phyloP scores from a whole-genome alignment of 1,140 invertebrate species.

The Papilio dardanus region DNA sequence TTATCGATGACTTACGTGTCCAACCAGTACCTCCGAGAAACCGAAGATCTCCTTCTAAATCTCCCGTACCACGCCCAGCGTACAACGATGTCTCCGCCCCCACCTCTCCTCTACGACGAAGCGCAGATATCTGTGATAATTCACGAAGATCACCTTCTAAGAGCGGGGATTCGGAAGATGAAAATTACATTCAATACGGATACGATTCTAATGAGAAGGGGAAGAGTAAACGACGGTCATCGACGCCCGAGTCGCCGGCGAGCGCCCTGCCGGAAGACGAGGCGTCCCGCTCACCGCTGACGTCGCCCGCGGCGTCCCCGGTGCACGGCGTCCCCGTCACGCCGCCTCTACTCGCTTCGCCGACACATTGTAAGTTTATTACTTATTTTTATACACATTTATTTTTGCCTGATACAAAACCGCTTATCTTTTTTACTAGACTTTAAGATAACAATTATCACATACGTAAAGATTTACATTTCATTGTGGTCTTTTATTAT shows the following conservation, averaged over 20 bases:
- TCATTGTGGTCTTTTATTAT: conserved; percentile 7
- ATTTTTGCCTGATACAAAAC: conserved; percentile 25
- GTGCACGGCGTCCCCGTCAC: conserved; percentile 65
- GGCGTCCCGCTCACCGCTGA: conserved; percentile 79
- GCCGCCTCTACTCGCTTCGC: conserved; percentile 59
- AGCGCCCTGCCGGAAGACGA: conserved; percentile 63
- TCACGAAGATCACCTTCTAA: conserved; percentile 48
- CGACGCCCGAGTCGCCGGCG: conserved; percentile 67
- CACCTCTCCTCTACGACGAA: conserved; percentile 31
- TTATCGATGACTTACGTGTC: conserved; percentile 34
- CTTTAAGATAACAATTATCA: conserved; percentile 28
- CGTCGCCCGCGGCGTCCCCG: conserved; percentile 81
- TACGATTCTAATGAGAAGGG: conserved; percentile 61
- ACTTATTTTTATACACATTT: conserved; percentile 38
- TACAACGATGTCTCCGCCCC: background rate
- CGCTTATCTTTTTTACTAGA: conserved; percentile 46
- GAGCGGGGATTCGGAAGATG: conserved; percentile 52
- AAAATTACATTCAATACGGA: conserved; percentile 68
- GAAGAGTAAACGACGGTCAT: conserved; percentile 67
- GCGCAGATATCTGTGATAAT: conserved; percentile 44
- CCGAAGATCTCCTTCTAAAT: conserved; percentile 38
- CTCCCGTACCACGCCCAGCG: conserved; percentile 43
- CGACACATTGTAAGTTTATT: conserved; percentile 64
- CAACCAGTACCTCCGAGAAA: conserved; percentile 12
- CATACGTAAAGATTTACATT: conserved; percentile 2